Evolutionary conservation across 1,140 invertebrate species (phyloP).

Genomic region (Brachionus angularis): DNA sequence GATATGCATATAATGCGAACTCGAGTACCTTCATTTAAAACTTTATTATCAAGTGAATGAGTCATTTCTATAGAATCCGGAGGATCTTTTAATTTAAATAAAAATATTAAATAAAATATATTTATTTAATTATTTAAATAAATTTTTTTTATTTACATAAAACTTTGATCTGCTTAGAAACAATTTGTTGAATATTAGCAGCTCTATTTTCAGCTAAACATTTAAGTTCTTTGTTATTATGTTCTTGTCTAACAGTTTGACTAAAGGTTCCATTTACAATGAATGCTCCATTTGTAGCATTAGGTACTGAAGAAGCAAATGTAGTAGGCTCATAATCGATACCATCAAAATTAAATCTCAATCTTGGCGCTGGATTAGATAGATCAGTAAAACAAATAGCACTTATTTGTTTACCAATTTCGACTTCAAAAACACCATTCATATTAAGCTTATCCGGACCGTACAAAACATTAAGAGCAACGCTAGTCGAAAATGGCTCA

Average conservation of each 20-base stretch:
- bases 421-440: constrained; percentile 37
- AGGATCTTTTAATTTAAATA: constrained; percentile 2
- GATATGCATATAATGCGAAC: constrained; percentile 25
- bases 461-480: constrained; percentile 23
- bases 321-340: constrained; percentile 33
- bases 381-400: constrained; percentile 25
- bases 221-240: constrained; percentile 40
- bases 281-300: not conserved
- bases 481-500: not conserved
- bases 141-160: no score
- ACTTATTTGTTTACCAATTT: not conserved
- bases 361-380: constrained; percentile 20
- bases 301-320: not conserved
- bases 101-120: not conserved
- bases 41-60: not conserved
- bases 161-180: constrained; percentile 35
- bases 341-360: constrained; percentile 41
- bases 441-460: constrained; percentile 30
- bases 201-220: constrained; percentile 23
- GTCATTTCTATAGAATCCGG: constrained; percentile 39
- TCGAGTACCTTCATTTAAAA: constrained; percentile 12
- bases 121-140: no score
- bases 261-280: constrained; percentile 10
- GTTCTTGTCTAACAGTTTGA: constrained; percentile 22
- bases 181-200: constrained; percentile 42